Evolutionary conservation across 2,888 invertebrate genomes (phyloP), one percentile per base, ranked within the genome.

Genomic region (Xiphydria camelus): DNA sequence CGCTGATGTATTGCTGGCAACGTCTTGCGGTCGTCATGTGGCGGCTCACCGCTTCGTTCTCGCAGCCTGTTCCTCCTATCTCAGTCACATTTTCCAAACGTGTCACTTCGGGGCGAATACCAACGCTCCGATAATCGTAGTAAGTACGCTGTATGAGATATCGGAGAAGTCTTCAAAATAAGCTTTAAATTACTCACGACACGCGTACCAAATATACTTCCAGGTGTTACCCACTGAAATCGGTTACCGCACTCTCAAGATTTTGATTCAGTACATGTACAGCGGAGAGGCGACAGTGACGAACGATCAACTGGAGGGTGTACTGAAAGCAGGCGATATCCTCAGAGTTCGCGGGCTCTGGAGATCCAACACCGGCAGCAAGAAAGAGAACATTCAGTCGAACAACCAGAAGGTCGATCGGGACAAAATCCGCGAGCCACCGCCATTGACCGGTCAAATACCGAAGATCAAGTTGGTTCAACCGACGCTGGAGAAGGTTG

Each of bases 241-340:
- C 53, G 87, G 86, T 23, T 86, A 87, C 51, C 86, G 87, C 54
- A 89, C 90, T 5, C 79, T 91, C 57, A 88, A 89, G 72, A 88
- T 89, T 51, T 79, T 91, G 12, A 85, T 91, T 29, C 89, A 91
- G 65, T 91, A 91, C 71, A 91, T 91, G 89, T 91, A 91, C 76
- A 87, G 85, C 73, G 87, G 87, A 15, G 88, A 88, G 77, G 89
- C 91, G 19, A 91, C 91, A 31, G 91, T 91, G 19, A 88, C 89
- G 41, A 90, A 91, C 75, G 91, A 90, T 66, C 88, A 91, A 34
- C 74, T 91, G 47, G 89, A 88, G 57, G 87, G 85, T 51, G 91
- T 91, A 1, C 72, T 91, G 19, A 85, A 86, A 66, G 91, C 91
- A 0, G 91, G 91, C 0, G 91, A 91, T 68, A 83, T 90, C 9